Percentiles rank a stretch among this genome's conserved stretches.
Conservation (phyloP, 2,888 invertebrate species). For the Acrobasis consociella region DNA sequence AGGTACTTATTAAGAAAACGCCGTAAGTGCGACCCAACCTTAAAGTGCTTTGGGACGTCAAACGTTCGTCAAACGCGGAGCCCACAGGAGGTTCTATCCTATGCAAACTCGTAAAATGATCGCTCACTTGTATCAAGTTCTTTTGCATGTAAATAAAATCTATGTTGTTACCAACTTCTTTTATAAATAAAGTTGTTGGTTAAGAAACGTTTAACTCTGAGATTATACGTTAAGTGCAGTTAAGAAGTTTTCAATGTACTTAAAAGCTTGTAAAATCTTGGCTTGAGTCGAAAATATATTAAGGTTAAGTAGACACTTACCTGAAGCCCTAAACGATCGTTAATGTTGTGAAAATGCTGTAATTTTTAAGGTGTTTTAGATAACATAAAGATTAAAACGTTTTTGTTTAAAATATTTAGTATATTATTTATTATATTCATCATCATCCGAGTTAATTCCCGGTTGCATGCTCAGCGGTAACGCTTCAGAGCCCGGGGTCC, state of each 20-base stretch:
- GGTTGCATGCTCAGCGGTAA: too few species aligned
- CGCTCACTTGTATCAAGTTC: slow-evolving; percentile 4
- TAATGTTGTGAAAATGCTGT: neutral
- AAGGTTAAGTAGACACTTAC: neutral
- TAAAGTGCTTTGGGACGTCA: too few species aligned
- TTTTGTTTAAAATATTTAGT: too few species aligned
- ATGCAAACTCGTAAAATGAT: slow-evolving; percentile 13
- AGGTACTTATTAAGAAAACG: neutral
- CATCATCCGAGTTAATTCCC: too few species aligned
- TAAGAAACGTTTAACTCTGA: neutral
- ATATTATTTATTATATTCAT: too few species aligned
- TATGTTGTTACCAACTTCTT: neutral
- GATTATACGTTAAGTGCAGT: neutral
- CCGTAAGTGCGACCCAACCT: neutral
- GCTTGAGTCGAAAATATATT: neutral
- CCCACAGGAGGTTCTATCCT: slow-evolving; percentile 3
- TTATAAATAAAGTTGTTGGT: neutral
- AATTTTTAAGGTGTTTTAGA: neutral
- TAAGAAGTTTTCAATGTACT: neutral
- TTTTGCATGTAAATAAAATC: slow-evolving; percentile 7
- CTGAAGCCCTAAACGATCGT: neutral
- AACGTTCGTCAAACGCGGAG: neutral
- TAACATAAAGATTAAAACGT: too few species aligned
- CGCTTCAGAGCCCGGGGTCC: too few species aligned
- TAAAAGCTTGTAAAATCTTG: neutral